Base-by-base conservation (phyloP, 1,140 invertebrate genomes). In the Pseudomyrmex flavicornis region DNA sequence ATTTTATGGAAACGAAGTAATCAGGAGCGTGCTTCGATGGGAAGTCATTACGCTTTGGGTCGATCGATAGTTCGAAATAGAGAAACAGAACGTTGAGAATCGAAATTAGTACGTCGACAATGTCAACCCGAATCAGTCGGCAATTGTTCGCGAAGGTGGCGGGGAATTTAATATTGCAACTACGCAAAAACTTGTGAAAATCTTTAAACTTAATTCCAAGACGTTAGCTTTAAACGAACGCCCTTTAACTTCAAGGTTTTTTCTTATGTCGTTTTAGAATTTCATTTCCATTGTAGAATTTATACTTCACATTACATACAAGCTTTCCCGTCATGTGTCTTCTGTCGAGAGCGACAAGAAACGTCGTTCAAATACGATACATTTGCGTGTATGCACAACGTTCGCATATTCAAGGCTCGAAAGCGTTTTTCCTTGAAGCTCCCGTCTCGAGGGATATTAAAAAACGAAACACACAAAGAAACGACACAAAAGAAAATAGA, bases 361-460 rank as follows among this genome's bases (percentile, higher is more conserved):
- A 77, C 50, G 63, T 26, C 46, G n/a, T 54, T 68, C 66, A n/a
- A 44, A 77, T 69, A 68, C 17, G 13, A 63, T 17, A 17, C 22
- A 69, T 77, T 77, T 77, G 35, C 35, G 73, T 75, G 20, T 50
- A 62, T 15, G 62, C 22, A 61, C 26, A 56, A 56, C 46, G 48
- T 35, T 35, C 68, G 75, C 62, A 68, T 77, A 69, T 77, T 68
- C 69, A 68, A 77, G 50, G 35, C 35, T 54, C 20, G 62, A 77
- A 22, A 77, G 48, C 74, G 54, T 48, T 66, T 66, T 77, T 54
- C 22, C 68, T 4, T 26, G 22, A 68, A 63, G 22, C 35, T 13
- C 8, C 4, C 54, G 3, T 68, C 22, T 20, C 12, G 46, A 10
- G n/a, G n/a, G 48, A 12, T 68, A 68, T 56, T 77, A 56, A 75